Evolutionary conservation across 2,113 vertebrate genomes (phyloP).

Genomic region (Saguinus midas): DNA sequence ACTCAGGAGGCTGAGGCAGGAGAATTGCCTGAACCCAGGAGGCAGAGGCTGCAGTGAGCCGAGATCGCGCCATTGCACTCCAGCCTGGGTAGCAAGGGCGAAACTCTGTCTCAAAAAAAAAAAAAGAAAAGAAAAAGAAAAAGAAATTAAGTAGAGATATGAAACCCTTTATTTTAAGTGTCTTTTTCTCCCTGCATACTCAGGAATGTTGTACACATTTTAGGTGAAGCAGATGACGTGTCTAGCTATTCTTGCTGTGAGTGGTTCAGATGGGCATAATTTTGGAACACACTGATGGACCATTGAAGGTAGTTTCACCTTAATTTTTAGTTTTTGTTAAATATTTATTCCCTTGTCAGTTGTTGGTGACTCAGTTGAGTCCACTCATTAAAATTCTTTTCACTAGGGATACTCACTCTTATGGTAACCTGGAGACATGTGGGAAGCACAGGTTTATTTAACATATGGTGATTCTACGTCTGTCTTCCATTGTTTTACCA

Average conservation of each 20-base stretch:
- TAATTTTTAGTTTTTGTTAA: background rate
- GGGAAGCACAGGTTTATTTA: background rate
- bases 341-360: background rate
- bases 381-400: background rate
- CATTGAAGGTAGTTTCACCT: background rate
- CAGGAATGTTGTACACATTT: background rate
- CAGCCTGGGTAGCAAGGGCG: too few species aligned
- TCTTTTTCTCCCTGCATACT: background rate
- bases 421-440: background rate
- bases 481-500: background rate
- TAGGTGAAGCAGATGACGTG: background rate
- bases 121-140: too few species aligned
- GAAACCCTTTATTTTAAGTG: background rate
- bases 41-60: too few species aligned
- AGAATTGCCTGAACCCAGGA: too few species aligned
- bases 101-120: too few species aligned
- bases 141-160: background rate
- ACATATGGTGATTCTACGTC: background rate
- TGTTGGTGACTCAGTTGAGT: background rate
- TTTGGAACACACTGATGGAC: background rate
- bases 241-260: background rate
- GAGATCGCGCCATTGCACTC: too few species aligned
- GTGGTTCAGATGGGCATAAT: background rate
- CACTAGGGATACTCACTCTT: background rate
- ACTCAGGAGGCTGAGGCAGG: too few species aligned